Percentiles rank a stretch among this genome's conserved stretches.
phyloP scores from a whole-genome alignment of 2,113 vertebrate genomes.

The Accipiter virgatus region DNA sequence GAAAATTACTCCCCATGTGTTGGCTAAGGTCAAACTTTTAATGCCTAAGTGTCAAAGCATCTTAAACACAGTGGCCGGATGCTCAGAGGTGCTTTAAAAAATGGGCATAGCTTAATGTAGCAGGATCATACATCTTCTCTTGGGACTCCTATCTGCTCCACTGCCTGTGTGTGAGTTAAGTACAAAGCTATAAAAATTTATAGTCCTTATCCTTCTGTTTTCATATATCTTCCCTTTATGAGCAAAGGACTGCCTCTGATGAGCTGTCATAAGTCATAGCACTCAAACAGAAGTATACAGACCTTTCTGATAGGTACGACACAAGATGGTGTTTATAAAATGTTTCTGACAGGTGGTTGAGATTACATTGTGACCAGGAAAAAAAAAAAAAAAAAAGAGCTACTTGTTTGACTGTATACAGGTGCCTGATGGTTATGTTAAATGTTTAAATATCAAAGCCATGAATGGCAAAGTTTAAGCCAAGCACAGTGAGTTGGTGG shows the following conservation, averaged over 20 bases:
- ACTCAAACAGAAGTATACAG: background rate
- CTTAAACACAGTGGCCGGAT: background rate
- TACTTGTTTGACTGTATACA: background rate
- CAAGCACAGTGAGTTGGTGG: background rate
- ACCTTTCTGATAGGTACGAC: background rate
- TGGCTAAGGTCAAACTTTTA: background rate
- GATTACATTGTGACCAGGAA: background rate
- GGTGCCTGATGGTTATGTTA: background rate
- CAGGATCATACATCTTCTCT: background rate
- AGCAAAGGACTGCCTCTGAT: background rate
- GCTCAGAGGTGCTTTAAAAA: background rate
- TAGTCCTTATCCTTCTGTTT: background rate
- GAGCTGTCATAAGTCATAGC: background rate
- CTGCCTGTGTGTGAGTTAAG: background rate
- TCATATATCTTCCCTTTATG: background rate
- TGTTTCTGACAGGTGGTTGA: background rate
- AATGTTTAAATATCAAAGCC: background rate
- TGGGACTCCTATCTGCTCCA: background rate
- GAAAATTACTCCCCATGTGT: background rate
- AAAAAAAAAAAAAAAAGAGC: no score
- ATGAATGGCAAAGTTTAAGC: background rate
- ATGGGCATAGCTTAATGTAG: background rate
- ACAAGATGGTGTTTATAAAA: background rate
- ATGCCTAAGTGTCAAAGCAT: background rate
- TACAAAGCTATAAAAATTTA: conserved; percentile 27